These are phyloP conservation scores for Flabesymbios commensalis DNA, from an alignment of 2,888 invertebrate genomes.

Conservation along the genomic window DNA sequence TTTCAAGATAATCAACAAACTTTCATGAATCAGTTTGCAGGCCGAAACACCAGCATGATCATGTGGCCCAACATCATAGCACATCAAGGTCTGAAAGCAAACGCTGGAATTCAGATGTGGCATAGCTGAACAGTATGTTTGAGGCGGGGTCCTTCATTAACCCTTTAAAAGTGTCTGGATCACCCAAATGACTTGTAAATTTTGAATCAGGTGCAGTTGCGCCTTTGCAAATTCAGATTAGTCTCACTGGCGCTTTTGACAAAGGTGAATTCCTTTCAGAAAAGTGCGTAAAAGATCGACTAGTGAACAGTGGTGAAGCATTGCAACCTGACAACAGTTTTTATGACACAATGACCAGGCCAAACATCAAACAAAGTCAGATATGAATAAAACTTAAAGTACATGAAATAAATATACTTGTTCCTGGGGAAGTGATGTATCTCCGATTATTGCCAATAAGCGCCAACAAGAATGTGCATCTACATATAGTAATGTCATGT, in stretches of 20 bases:
- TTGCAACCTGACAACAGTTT: neutral
- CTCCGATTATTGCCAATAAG: neutral
- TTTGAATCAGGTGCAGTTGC: neutral
- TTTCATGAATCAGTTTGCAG: neutral
- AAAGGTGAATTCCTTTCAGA: neutral
- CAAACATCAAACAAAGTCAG: neutral
- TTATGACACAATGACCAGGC: neutral
- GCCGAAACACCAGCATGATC: too few relatives aligned
- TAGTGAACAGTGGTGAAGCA: too few relatives aligned
- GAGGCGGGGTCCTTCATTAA: too few relatives aligned
- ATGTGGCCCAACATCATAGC: too few relatives aligned
- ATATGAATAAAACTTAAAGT: neutral
- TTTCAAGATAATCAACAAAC: neutral
- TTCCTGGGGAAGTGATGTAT: neutral
- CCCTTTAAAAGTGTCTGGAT: too few relatives aligned
- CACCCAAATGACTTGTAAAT: too few relatives aligned
- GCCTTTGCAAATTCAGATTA: neutral
- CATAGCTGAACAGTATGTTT: too few relatives aligned
- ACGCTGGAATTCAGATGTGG: too few relatives aligned
- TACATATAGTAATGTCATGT: neutral
- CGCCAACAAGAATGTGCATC: neutral
- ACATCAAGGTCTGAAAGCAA: too few relatives aligned
- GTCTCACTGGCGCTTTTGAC: neutral
- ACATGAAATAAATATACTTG: neutral
- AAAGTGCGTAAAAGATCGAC: neutral